Percentiles rank a stretch among this genome's conserved stretches.
Conservation (phyloP, 53 echinoderm and acorn worm genomes). For the Patiria pectinifera region DNA sequence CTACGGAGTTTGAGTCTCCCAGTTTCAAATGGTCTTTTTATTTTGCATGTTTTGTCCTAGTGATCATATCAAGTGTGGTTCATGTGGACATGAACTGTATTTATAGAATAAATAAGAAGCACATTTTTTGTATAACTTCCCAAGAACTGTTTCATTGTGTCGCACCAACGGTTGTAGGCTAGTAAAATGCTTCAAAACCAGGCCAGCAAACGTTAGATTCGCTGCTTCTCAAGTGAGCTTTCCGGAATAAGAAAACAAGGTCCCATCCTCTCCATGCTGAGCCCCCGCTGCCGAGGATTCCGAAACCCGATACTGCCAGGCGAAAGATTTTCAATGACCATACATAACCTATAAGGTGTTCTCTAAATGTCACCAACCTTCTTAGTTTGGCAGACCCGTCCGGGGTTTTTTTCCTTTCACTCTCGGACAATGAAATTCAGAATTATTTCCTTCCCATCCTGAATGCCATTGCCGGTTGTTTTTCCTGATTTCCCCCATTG, state of each 20-base stretch:
- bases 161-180: conserved; percentile 2
- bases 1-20: too few species aligned
- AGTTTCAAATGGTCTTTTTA: too few species aligned
- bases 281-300: conserved; percentile 1
- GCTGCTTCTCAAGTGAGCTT: conserved; percentile 48
- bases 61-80: too few species aligned
- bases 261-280: conserved; percentile 8
- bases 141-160: neutral
- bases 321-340: conserved; percentile 59
- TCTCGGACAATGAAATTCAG: conserved; percentile 15
- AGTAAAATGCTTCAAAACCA: conserved; percentile 1
- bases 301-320: conserved; percentile 37
- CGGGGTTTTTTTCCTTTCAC: neutral
- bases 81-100: neutral
- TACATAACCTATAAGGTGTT: conserved; percentile 60
- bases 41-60: too few species aligned
- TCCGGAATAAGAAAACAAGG: conserved; percentile 41
- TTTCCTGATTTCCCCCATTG: neutral
- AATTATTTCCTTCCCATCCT: neutral
- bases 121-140: neutral
- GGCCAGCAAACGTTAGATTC: conserved; percentile 19
- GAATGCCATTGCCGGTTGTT: conserved; percentile 25
- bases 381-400: neutral
- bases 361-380: conserved; percentile 55
- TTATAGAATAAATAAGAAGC: neutral